Percentiles rank a stretch among this genome's conserved stretches.
Conservation (phyloP, 1,140 invertebrate genomes). For the Orchesella cincta region DNA sequence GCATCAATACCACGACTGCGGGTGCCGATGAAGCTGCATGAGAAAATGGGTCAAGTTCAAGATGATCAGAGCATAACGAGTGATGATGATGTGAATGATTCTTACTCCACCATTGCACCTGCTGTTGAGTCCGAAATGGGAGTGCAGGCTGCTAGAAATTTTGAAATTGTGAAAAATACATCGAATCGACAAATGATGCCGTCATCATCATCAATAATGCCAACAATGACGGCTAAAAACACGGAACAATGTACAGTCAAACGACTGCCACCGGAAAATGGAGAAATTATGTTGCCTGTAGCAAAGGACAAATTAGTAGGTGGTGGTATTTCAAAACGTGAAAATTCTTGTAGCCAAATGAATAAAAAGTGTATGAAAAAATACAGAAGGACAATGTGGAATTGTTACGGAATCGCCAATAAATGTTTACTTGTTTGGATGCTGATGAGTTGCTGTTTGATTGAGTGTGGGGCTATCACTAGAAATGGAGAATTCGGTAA, state of each 20-base stretch:
- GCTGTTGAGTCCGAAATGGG: slow-evolving; percentile 9
- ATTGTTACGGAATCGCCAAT: too few species aligned
- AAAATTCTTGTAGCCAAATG: too few species aligned
- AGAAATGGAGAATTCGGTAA: too few species aligned
- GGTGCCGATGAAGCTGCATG: slow-evolving; percentile 21
- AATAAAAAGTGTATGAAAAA: too few species aligned
- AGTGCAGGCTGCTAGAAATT: slow-evolving; percentile 3
- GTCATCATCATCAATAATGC: background rate
- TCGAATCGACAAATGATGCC: slow-evolving; percentile 1
- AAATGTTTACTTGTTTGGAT: background rate
- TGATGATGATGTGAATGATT: background rate
- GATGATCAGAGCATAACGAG: slow-evolving; percentile 28
- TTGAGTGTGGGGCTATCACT: too few species aligned
- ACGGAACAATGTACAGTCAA: background rate
- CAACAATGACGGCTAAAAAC: slow-evolving; percentile 3
- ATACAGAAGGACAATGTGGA: too few species aligned
- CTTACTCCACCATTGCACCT: background rate
- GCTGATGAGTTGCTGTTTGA: too few species aligned
- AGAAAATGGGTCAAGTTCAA: slow-evolving; percentile 30
- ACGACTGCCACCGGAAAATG: background rate
- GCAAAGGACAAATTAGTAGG: background rate
- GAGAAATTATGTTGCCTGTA: background rate
- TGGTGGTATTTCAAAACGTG: too few species aligned
- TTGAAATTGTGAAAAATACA: background rate
- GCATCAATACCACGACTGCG: background rate